Base-by-base conservation (phyloP, 1,140 invertebrate species). In the Zaprionus inermis region DNA sequence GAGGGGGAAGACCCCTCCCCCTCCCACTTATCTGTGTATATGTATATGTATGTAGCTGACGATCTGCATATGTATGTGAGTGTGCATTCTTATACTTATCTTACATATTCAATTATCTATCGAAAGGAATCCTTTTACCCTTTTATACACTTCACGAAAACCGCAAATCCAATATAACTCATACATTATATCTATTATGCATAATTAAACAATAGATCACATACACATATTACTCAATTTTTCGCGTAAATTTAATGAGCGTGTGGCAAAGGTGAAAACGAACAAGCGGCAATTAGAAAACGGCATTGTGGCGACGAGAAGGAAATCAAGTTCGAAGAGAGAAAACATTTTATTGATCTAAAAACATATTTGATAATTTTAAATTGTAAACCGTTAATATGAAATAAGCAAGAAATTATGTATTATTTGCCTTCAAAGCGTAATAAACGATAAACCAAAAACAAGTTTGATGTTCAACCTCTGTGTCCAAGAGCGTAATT, bases 341-440 rank as follows among this genome's bases (percentile, higher is more conserved):
- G 46, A 64, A 46, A 12, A 58, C 11, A 52, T 69, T 79, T 72
- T 84, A 54, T 16, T 49, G 18, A 22, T 20, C 16, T 49, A 60
- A 36, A 32, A 36, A 55, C 44, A 38, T 64, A 60, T 32, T 68
- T 49, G 44, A 74, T 78, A 56, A 75, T 81, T 78, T 78, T 72
- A 75, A 78, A 68, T 65, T 81, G 49, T 64, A 34, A 46, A 73
- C 75, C 56, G 34, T 54, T 69, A 54, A 55, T 55, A 44, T 44
- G 38, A 58, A 83, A 64, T 38, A 49, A 54, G 55, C 38, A 70
- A 70, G 54, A 69, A 61, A 76, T 77, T 63, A 75, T 84, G 81
- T 85, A 85, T 78, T 84, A 81, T 63, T 84, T 83, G 70, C 81
- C 81, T 67, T 84, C 38, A 69, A 77, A 70, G 34, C 56, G 59